Evolutionary conservation across 2,113 vertebrate species (phyloP).

Genomic region (Dolichallabes microphthalmus): DNA sequence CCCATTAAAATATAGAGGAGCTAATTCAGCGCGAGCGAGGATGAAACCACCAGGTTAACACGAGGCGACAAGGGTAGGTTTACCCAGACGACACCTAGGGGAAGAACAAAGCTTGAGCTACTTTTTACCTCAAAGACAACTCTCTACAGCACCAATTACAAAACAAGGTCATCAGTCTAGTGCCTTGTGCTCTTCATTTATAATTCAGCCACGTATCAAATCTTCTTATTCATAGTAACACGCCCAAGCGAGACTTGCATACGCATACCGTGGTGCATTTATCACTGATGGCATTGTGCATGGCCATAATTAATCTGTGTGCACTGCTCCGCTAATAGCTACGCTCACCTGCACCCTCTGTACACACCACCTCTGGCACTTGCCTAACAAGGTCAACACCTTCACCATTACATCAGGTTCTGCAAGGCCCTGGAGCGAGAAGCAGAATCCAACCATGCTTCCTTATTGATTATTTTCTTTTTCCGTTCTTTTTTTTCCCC

Average conservation of each 20-base stretch:
- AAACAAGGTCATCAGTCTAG: constrained; percentile 32
- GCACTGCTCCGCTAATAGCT: constrained; percentile 43
- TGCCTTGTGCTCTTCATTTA: constrained; percentile 30
- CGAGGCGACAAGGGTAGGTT: background rate
- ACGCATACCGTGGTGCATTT: constrained; percentile 19
- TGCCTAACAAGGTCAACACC: constrained; percentile 41
- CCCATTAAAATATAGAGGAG: constrained; percentile 37
- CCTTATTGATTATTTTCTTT: constrained; percentile 61
- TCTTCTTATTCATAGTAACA: constrained; percentile 46
- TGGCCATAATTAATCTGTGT: constrained; percentile 45
- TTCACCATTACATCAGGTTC: constrained; percentile 18
- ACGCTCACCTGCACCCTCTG: constrained; percentile 40
- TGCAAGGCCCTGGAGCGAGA: background rate
- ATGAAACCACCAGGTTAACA: background rate
- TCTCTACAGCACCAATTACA: constrained; percentile 6
- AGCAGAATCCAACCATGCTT: background rate
- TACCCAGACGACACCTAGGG: constrained; percentile 20
- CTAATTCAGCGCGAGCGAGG: constrained; percentile 13
- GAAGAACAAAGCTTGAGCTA: background rate
- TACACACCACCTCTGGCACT: constrained; percentile 46
- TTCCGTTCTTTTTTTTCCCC: constrained; percentile 21
- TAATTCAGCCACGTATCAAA: constrained; percentile 37
- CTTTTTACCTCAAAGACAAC: constrained; percentile 17
- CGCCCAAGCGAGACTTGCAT: constrained; percentile 36
- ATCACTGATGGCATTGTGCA: constrained; percentile 32